A percentile compares a stretch with the other conserved stretches of the same genome.
These are phyloP conservation scores for Epizoanthus scotinus DNA, from an alignment of 92 coral and sea anemone genomes.

Conservation along the genomic window DNA sequence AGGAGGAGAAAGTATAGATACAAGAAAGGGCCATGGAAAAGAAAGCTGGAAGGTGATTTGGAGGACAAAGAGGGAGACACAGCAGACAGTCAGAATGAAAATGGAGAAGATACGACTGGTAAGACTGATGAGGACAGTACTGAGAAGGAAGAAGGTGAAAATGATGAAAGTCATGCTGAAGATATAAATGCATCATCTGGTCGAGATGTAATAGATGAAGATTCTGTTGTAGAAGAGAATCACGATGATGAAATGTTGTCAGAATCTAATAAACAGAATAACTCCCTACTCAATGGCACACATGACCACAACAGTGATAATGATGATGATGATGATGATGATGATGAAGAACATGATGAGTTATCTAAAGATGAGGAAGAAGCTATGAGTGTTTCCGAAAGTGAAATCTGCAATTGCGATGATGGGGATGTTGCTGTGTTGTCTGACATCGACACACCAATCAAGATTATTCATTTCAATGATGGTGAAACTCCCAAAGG, in stretches of 20 bases:
- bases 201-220: not conserved
- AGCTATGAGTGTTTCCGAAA: constrained; percentile 4
- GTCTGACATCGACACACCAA: constrained; percentile 34
- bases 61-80: constrained; percentile 12
- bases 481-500: not conserved
- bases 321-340: too few relatives aligned
- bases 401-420: constrained; percentile 28
- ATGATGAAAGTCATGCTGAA: not conserved
- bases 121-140: constrained; percentile 14
- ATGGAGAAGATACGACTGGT: constrained; percentile 4
- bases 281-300: constrained; percentile 14
- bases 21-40: constrained; percentile 29
- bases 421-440: constrained; percentile 36
- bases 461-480: not conserved
- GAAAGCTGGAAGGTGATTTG: constrained; percentile 23
- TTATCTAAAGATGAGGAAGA: constrained; percentile 14
- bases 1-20: not conserved
- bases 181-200: not conserved
- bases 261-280: not conserved
- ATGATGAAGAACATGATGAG: constrained; percentile 24
- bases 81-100: constrained; percentile 3
- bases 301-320: not conserved
- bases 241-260: not conserved
- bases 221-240: not conserved
- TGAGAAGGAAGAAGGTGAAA: constrained; percentile 10